Base-by-base conservation (phyloP, 2,797 vertebrate species). In the Leptatherina wallacei region DNA sequence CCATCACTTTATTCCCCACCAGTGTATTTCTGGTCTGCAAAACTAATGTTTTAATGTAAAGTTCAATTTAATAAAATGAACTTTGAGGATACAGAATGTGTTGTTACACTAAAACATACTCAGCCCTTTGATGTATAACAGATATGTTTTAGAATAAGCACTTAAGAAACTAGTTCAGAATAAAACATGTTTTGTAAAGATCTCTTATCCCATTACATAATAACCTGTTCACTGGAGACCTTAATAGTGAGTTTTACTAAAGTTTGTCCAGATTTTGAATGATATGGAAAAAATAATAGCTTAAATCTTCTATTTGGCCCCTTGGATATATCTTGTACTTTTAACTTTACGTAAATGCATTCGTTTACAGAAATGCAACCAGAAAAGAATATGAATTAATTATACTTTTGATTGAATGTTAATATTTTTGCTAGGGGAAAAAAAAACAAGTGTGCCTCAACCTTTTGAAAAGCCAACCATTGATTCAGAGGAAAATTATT, bases 401-500 rank as follows among this genome's bases (percentile, higher is more conserved):
- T 0, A 18, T n/a, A 52, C 4, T 59, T 24, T 5, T n/a, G 8
- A 44, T 52, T 6, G 54, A 71, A 16, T 11, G 35, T 47, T 61
- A 24, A 64, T 29, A 12, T 3, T 14, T 54, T 71, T 52, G 18
- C 3, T 36, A 14, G 20, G 24, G 24, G 24, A 2, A 42, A 16
- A 18, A 18, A 61, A 24, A 49, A 59, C 51, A 71, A 44, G 42
- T n/a, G 22, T 42, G 11, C 36, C 30, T 64, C 24, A 33, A 7
- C 60, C n/a, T 13, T 38, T 5, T 59, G n/a, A 75, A 74, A 6
- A 33, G 4, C 4, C 61, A 59, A 22, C 2, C 36, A 72, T 38
- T 65, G 67, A 73, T 75, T 59, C 54, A 51, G 18, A 10, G 49
- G 3, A 24, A 14, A 38, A 51, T 13, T 44, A 13, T 18, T 27